phyloP scores from a whole-genome alignment of 2,888 invertebrate species.

The Hirtodrosophila trivittata region DNA sequence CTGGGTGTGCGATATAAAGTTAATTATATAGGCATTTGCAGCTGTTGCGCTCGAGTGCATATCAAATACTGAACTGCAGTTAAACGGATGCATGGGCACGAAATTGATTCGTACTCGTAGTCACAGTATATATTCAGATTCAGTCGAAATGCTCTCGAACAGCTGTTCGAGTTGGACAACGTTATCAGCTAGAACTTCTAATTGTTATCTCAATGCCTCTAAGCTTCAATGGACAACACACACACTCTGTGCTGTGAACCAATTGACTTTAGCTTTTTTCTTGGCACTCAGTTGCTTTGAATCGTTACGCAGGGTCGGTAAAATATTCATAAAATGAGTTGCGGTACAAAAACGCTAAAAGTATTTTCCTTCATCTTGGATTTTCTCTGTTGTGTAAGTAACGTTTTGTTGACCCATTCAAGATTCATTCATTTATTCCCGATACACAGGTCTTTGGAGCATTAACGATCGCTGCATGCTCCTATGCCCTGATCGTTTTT shows the following conservation, averaged over 20 bases:
- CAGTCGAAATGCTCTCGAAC: constrained; percentile 13
- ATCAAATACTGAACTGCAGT: constrained; percentile 26
- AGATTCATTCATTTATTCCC: neutral
- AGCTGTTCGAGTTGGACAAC: constrained; percentile 38
- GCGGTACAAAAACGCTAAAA: constrained; percentile 71
- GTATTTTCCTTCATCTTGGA: constrained; percentile 73
- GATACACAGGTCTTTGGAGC: constrained; percentile 63
- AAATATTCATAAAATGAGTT: constrained; percentile 64
- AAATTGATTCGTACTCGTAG: constrained; percentile 8
- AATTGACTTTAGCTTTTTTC: constrained; percentile 26
- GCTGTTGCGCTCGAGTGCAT: constrained; percentile 20
- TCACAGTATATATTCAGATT: constrained; percentile 3
- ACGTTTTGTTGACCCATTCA: neutral
- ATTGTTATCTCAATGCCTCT: constrained; percentile 31
- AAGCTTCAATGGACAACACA: constrained; percentile 51
- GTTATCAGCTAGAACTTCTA: constrained; percentile 51
- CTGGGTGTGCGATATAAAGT: neutral
- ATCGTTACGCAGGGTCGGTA: constrained; percentile 25
- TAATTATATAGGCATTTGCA: neutral
- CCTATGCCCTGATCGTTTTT: constrained; percentile 67
- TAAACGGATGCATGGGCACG: constrained; percentile 20
- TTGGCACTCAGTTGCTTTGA: constrained; percentile 47
- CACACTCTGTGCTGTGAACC: constrained; percentile 2
- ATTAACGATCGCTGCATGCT: constrained; percentile 66
- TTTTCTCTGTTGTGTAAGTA: constrained; percentile 79